A percentile compares a stretch with the other conserved stretches of the same genome.
phyloP scores from a whole-genome alignment of 2,113 vertebrate species.

The Bubo bubo region DNA sequence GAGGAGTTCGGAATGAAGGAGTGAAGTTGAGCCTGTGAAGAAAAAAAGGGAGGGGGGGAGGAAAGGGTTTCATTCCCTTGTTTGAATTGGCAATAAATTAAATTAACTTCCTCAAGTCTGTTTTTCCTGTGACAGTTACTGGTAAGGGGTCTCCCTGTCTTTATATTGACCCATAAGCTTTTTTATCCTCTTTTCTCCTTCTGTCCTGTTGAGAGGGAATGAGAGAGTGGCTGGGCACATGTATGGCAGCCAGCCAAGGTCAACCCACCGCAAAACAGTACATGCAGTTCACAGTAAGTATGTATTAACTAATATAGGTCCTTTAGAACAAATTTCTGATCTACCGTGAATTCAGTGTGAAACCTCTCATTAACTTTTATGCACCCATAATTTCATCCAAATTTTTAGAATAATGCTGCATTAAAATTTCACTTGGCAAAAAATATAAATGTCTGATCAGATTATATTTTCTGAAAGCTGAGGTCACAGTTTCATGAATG shows the following conservation, averaged over 20 bases:
- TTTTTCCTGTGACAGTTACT: not conserved
- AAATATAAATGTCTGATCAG: not conserved
- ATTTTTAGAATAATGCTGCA: not conserved
- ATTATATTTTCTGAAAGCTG: not conserved
- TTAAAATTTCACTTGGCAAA: not conserved
- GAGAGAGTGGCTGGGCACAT: not conserved
- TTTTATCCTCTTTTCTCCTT: not conserved
- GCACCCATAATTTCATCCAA: not conserved
- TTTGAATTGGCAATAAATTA: not conserved
- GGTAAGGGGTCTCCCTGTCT: not conserved
- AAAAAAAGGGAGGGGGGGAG: fast-evolving
- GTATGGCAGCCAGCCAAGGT: not conserved
- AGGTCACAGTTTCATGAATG: not conserved
- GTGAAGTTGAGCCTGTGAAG: not conserved
- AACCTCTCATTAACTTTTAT: not conserved
- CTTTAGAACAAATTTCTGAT: not conserved
- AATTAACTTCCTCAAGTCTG: not conserved
- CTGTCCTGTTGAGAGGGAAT: not conserved
- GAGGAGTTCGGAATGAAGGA: not conserved
- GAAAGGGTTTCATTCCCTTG: not conserved
- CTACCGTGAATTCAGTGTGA: not conserved
- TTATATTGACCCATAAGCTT: not conserved
- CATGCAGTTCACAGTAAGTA: not conserved
- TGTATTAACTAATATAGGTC: not conserved
- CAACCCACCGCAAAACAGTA: not conserved